Conservation (phyloP, 2,888 invertebrate species). For the Odontocolon sp. region DNA sequence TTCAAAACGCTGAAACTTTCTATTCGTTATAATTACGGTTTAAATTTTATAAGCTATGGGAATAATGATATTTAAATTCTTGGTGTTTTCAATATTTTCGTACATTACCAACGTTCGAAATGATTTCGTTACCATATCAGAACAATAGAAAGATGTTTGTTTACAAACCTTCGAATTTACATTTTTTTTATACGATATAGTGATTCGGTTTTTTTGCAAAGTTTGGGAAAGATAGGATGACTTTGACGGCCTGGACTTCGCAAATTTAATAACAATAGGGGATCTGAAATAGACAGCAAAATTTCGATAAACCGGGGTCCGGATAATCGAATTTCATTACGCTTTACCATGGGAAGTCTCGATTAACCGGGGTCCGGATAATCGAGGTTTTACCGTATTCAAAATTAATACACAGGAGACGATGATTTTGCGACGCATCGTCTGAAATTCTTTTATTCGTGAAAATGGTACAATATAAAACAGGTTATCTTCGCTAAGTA, state of each 20-base stretch:
- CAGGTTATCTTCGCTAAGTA: slow-evolving; percentile 18
- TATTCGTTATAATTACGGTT: background rate
- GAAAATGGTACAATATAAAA: slow-evolving; percentile 54
- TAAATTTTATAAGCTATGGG: background rate
- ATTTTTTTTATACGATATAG: too few relatives aligned
- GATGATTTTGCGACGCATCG: background rate
- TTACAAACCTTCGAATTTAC: too few relatives aligned
- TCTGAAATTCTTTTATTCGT: slow-evolving; percentile 43
- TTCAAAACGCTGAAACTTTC: slow-evolving; percentile 12
- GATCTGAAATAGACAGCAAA: too few relatives aligned
- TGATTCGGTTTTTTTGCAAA: too few relatives aligned
- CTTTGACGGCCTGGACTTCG: too few relatives aligned
- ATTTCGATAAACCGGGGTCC: too few relatives aligned
- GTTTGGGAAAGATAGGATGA: too few relatives aligned
- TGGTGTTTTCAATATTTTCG: background rate
- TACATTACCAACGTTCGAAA: too few relatives aligned
- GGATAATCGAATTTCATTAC: too few relatives aligned
- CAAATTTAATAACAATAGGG: too few relatives aligned
- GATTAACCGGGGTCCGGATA: too few relatives aligned
- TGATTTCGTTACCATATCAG: background rate
- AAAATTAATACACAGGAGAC: background rate
- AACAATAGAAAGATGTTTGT: background rate
- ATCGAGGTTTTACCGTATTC: background rate
- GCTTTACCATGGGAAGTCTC: background rate
- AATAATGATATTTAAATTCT: background rate